These are phyloP conservation scores for Coleophora deauratella DNA, from an alignment of 2,888 invertebrate species.

Conservation along the genomic window DNA sequence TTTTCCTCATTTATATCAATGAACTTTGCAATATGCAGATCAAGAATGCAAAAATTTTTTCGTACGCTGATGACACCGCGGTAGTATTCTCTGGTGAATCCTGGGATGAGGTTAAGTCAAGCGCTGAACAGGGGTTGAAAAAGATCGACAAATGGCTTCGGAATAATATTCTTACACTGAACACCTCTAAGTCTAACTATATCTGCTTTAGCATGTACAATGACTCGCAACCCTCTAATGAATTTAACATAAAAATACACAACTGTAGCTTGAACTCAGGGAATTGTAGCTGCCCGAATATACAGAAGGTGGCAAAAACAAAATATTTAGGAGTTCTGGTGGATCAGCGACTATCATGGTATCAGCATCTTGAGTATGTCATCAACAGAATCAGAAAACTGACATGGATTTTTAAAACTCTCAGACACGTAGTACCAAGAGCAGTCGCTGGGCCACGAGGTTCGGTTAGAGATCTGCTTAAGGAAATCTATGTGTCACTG, in stretches of 20 bases:
- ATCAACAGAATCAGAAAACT: background rate
- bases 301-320: background rate
- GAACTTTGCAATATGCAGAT: background rate
- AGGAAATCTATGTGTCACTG: too few relatives aligned
- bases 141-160: background rate
- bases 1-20: too few relatives aligned
- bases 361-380: too few relatives aligned
- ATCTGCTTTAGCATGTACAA: background rate
- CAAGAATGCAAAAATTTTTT: background rate
- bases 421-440: background rate
- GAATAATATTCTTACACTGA: background rate
- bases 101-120: background rate
- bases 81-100: background rate
- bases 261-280: background rate
- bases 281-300: background rate
- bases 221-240: background rate
- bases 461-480: too few relatives aligned
- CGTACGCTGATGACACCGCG: too few relatives aligned
- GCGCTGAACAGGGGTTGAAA: background rate
- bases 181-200: background rate
- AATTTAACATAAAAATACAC: background rate
- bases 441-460: too few relatives aligned
- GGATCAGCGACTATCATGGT: background rate
- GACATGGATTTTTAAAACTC: background rate
- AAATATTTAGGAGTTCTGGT: background rate